Conservation (phyloP, 2,113 vertebrate genomes). For the Saccopteryx leptura region DNA sequence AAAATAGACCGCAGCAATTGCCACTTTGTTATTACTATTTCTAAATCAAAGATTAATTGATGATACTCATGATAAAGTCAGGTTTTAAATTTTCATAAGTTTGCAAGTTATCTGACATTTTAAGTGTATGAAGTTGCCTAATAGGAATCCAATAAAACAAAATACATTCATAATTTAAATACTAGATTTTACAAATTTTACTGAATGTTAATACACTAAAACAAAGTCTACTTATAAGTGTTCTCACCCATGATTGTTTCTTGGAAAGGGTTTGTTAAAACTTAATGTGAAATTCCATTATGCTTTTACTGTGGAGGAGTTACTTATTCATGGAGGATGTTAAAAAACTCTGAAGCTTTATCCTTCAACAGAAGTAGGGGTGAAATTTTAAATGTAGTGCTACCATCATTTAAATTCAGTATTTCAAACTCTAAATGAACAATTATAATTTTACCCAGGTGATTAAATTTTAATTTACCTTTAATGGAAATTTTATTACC, state of each 20-base stretch:
- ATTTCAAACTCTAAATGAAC: slow-evolving; percentile 62
- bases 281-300: not conserved
- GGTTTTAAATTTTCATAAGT: not conserved
- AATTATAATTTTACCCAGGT: slow-evolving; percentile 70
- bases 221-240: not conserved
- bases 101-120: not conserved
- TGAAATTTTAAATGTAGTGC: slow-evolving; percentile 49
- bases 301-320: not conserved
- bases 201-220: not conserved
- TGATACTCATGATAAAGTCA: not conserved
- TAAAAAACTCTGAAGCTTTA: slow-evolving; percentile 44
- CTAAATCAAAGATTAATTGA: not conserved
- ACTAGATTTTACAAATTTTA: not conserved
- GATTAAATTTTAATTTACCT: slow-evolving; percentile 71
- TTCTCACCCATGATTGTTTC: not conserved
- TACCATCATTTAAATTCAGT: slow-evolving; percentile 63
- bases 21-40: not conserved
- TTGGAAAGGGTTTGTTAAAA: slow-evolving; percentile 15
- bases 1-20: not conserved
- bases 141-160: not conserved
- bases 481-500: slow-evolving; percentile 75
- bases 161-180: not conserved
- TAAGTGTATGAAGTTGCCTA: not conserved
- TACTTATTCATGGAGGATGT: not conserved
- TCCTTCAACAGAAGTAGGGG: slow-evolving; percentile 53